phyloP scores from a whole-genome alignment of 2,888 invertebrate species.

The Drosophila atripex region DNA sequence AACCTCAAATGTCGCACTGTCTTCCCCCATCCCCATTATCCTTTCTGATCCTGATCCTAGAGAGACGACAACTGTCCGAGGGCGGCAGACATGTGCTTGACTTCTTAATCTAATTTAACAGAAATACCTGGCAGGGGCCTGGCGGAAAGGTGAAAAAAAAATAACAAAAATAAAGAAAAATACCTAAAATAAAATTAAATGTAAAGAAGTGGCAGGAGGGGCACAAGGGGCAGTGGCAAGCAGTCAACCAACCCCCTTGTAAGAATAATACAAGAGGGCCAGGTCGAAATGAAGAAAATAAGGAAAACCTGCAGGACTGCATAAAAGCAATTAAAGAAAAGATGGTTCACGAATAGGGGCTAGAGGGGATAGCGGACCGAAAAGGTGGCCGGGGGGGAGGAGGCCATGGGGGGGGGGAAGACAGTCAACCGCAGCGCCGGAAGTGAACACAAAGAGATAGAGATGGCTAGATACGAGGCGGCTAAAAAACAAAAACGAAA shows the following conservation, averaged over 20 bases:
- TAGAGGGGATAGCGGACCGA: slow-evolving; percentile 13
- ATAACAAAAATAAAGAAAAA: no score
- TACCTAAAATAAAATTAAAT: slow-evolving; percentile 3
- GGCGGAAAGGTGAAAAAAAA: not conserved
- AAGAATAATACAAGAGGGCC: slow-evolving; percentile 28
- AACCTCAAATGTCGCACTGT: not conserved
- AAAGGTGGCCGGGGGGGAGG: not conserved
- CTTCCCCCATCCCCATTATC: not conserved
- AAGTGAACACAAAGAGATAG: slow-evolving; percentile 53
- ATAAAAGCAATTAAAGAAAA: slow-evolving; percentile 65
- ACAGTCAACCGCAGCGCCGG: slow-evolving; percentile 71
- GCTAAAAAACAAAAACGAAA: no score
- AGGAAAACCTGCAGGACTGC: slow-evolving; percentile 71
- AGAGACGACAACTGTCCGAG: not conserved
- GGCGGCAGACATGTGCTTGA: slow-evolving; percentile 71
- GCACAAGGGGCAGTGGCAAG: slow-evolving; percentile 4
- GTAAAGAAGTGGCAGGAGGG: not conserved
- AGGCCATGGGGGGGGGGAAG: slow-evolving; percentile 7
- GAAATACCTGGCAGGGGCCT: slow-evolving; percentile 34
- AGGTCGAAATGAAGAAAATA: slow-evolving; percentile 37
- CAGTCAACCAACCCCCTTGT: slow-evolving; percentile 41
- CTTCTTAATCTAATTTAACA: slow-evolving; percentile 75
- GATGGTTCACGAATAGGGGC: slow-evolving; percentile 3
- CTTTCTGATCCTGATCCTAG: not conserved
- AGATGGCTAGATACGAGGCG: slow-evolving; percentile 38